Conservation (phyloP, 2,888 invertebrate species). For the Ferrisia virgata region DNA sequence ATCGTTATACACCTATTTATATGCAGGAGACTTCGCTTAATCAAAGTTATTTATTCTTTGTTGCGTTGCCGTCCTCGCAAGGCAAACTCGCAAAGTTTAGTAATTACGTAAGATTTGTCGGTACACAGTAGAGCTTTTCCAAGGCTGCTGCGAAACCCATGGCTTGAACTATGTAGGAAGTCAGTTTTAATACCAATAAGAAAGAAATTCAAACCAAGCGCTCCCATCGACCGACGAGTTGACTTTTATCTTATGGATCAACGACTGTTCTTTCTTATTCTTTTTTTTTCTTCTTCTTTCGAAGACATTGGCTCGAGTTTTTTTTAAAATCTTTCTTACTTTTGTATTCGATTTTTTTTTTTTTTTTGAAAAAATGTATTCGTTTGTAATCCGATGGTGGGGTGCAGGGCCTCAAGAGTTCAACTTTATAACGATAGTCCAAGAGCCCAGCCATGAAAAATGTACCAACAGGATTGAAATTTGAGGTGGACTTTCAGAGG, state of each 20-base stretch:
- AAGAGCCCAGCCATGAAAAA: too few species aligned
- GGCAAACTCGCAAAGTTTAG: constrained; percentile 3
- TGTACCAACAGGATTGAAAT: too few species aligned
- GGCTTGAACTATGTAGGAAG: not conserved
- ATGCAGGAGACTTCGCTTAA: constrained; percentile 17
- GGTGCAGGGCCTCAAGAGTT: too few species aligned
- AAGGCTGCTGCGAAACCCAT: not conserved
- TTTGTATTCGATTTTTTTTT: too few species aligned
- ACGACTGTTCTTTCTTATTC: too few species aligned
- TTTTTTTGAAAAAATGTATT: too few species aligned
- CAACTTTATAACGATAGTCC: too few species aligned
- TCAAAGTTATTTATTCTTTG: constrained; percentile 13
- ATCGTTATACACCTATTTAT: constrained; percentile 9
- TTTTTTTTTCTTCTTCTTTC: too few species aligned
- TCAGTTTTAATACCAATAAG: not conserved
- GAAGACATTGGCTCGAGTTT: too few species aligned
- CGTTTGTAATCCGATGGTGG: too few species aligned
- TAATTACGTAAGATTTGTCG: constrained; percentile 14
- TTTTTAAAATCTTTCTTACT: too few species aligned
- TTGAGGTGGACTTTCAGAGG: too few species aligned
- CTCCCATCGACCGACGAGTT: not conserved
- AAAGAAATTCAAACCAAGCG: not conserved
- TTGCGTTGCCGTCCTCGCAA: constrained; percentile 8
- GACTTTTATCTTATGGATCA: not conserved
- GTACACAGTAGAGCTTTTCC: not conserved